Conservation (phyloP, 2,888 invertebrate species). For the Dexiosoma caninum region DNA sequence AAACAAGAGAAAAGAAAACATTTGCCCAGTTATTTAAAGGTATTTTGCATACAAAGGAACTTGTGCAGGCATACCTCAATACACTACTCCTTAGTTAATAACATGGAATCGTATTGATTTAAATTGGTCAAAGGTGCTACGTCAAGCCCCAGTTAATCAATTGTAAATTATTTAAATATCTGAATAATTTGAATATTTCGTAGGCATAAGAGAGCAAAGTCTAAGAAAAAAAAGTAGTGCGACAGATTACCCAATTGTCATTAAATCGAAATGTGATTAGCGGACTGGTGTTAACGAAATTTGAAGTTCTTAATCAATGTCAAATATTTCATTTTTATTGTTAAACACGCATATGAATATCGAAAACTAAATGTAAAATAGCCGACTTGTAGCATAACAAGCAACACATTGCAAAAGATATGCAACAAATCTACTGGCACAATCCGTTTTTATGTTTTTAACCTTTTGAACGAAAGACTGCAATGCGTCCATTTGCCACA, state of each 20-base stretch:
- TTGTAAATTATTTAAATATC: not conserved
- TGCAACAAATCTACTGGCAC: not conserved
- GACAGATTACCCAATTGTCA: too few species aligned
- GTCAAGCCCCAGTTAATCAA: not conserved
- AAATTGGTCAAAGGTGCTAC: too few species aligned
- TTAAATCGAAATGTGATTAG: too few species aligned
- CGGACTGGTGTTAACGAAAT: too few species aligned
- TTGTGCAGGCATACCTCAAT: not conserved
- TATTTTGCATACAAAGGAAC: not conserved
- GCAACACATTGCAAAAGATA: not conserved
- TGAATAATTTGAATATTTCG: too few species aligned
- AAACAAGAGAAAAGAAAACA: conserved; percentile 4
- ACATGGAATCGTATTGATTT: too few species aligned
- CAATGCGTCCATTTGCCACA: conserved; percentile 26
- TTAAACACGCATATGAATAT: too few species aligned
- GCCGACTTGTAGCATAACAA: not conserved
- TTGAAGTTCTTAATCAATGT: too few species aligned
- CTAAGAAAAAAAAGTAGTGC: too few species aligned
- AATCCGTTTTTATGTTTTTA: not conserved
- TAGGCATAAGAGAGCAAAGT: too few species aligned
- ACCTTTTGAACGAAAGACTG: not conserved
- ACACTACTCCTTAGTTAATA: not conserved
- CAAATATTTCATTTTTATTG: too few species aligned
- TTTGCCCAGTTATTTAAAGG: not conserved
- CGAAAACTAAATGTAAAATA: not conserved